Percentiles rank a stretch among this genome's conserved stretches.
Conservation (phyloP, 1,140 invertebrate genomes). For the Sycophila sp. region DNA sequence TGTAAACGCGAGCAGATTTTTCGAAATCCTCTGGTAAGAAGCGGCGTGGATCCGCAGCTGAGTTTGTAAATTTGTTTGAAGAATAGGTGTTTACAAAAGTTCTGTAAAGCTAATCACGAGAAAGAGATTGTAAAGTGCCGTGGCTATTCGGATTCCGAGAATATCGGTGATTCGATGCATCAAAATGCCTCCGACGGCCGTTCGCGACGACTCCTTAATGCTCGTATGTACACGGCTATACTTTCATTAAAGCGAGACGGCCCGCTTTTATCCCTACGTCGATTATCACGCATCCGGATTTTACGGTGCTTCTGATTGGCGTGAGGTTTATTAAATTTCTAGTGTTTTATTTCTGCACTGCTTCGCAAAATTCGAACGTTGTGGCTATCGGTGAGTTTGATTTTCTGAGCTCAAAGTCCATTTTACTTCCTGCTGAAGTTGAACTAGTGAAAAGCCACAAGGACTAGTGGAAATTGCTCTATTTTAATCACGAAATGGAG, state of each 20-base stretch:
- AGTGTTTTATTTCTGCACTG: too few relatives aligned
- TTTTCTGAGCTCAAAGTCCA: too few relatives aligned
- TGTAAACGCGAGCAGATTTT: too few relatives aligned
- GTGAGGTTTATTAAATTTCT: too few relatives aligned
- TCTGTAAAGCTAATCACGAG: conserved; percentile 8
- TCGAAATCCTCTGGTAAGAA: too few relatives aligned
- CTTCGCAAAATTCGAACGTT: too few relatives aligned
- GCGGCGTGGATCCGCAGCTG: too few relatives aligned
- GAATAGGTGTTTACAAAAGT: conserved; percentile 24
- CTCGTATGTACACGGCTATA: not conserved
- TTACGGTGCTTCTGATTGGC: not conserved
- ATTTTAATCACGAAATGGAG: too few relatives aligned
- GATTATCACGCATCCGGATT: conserved; percentile 1
- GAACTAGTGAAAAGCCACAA: too few relatives aligned
- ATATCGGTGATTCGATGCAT: conserved; percentile 35
- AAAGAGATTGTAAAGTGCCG: not conserved
- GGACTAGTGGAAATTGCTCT: too few relatives aligned
- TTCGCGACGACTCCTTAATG: conserved; percentile 8
- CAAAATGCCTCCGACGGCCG: conserved; percentile 23
- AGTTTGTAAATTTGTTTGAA: not conserved
- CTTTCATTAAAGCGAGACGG: not conserved
- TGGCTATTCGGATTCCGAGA: conserved; percentile 13
- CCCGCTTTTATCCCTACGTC: not conserved
- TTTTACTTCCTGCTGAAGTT: too few relatives aligned
- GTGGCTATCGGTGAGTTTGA: too few relatives aligned